Conservation (phyloP, 2,113 vertebrate genomes). For the Isichthys henryi region DNA sequence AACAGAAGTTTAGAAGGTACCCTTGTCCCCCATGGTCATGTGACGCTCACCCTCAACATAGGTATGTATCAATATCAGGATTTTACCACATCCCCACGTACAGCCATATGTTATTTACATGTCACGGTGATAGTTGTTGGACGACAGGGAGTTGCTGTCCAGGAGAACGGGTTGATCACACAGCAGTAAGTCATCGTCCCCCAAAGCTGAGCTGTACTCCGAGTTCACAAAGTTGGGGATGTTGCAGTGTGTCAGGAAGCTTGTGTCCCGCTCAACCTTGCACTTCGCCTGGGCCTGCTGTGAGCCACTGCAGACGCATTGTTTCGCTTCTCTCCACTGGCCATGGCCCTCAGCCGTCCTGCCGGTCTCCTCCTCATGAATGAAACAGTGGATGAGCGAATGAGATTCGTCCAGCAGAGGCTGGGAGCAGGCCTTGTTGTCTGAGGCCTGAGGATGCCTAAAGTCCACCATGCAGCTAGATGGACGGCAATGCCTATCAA, state of each 20-base stretch:
- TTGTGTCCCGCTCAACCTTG: conserved; percentile 48
- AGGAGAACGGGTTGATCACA: conserved; percentile 64
- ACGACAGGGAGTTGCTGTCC: conserved; percentile 56
- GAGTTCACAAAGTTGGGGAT: conserved; percentile 86
- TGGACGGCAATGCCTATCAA: conserved; percentile 64
- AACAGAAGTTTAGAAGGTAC: not conserved
- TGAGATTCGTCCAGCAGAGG: conserved; percentile 54
- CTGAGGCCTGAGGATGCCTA: conserved; percentile 53
- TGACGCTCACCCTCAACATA: not conserved
- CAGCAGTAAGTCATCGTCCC: conserved; percentile 77
- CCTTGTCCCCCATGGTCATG: not conserved
- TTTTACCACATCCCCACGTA: not conserved
- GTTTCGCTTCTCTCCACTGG: not conserved
- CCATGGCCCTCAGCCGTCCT: conserved; percentile 29
- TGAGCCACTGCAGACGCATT: conserved; percentile 26
- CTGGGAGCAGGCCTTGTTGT: conserved; percentile 43
- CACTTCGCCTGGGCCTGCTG: conserved; percentile 43
- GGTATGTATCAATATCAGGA: not conserved
- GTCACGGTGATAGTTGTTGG: conserved; percentile 23
- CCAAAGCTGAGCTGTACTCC: conserved; percentile 70
- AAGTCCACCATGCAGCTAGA: conserved; percentile 71
- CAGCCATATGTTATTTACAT: not conserved
- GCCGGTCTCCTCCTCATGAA: conserved; percentile 56
- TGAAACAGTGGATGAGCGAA: conserved; percentile 75
- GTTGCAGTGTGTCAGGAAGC: conserved; percentile 69